These are phyloP conservation scores for Emydura subglobosa DNA, from an alignment of 2,113 vertebrate species.

Conservation along the genomic window DNA sequence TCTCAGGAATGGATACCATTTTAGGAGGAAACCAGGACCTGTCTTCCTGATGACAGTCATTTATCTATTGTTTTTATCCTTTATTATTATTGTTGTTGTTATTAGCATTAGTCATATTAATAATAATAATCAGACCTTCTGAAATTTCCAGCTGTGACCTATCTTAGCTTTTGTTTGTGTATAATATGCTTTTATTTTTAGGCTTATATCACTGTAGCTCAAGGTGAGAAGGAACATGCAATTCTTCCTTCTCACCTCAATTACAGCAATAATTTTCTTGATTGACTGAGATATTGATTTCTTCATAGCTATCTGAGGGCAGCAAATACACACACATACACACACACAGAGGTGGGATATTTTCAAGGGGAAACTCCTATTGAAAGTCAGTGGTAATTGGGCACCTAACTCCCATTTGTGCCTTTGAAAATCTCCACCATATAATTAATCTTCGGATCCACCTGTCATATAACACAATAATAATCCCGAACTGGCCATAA, in stretches of 20 bases:
- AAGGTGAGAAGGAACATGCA: constrained; percentile 53
- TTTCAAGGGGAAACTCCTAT: neutral
- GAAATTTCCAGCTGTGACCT: constrained; percentile 58
- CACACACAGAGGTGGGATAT: neutral
- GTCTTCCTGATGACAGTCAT: constrained; percentile 21
- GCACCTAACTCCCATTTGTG: neutral
- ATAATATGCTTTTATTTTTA: constrained; percentile 67
- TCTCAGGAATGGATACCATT: constrained; percentile 34
- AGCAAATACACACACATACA: neutral
- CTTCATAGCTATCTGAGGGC: neutral
- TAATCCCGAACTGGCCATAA: neutral
- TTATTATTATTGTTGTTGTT: constrained; percentile 49
- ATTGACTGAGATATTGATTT: constrained; percentile 45
- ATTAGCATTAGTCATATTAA: no score
- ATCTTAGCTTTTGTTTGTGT: constrained; percentile 59
- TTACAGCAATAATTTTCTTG: constrained; percentile 48
- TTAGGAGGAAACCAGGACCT: constrained; percentile 10
- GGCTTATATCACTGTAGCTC: neutral
- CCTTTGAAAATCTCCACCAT: neutral
- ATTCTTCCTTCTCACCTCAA: neutral
- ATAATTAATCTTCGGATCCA: neutral
- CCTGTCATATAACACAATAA: neutral
- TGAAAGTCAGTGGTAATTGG: neutral
- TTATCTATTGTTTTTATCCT: constrained; percentile 58
- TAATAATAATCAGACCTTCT: neutral